Evolutionary conservation across 2,888 invertebrate species (phyloP).

Genomic region (Athalia rosae): DNA sequence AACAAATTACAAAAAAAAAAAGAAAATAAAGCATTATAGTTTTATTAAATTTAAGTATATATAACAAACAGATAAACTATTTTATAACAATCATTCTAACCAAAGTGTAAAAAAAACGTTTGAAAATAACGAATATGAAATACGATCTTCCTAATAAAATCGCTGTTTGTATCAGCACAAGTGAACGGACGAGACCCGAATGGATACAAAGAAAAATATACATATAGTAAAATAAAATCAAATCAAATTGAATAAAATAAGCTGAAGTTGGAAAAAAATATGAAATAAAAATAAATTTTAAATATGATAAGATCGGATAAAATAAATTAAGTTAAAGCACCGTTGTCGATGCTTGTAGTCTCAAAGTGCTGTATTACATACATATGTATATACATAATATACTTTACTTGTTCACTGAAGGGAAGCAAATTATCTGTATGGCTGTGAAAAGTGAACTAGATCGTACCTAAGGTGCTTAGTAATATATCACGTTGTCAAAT

Average conservation of each 20-base stretch:
- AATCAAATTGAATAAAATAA: neutral
- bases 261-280: neutral
- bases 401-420: conserved; percentile 70
- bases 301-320: neutral
- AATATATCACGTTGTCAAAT: conserved; percentile 69
- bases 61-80: conserved; percentile 23
- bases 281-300: conserved; percentile 6
- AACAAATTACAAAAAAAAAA: conserved; percentile 23
- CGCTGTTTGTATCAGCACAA: conserved; percentile 48
- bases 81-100: conserved; percentile 60
- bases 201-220: neutral
- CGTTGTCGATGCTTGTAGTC: conserved; percentile 33
- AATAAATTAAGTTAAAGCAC: neutral
- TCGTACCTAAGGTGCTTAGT: conserved; percentile 73
- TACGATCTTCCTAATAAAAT: conserved; percentile 35
- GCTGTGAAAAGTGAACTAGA: conserved; percentile 74
- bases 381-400: conserved; percentile 52
- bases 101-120: conserved; percentile 61
- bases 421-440: conserved; percentile 73
- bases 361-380: conserved; percentile 42
- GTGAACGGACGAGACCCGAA: conserved; percentile 50
- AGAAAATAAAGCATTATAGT: conserved; percentile 5
- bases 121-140: conserved; percentile 50
- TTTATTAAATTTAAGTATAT: conserved; percentile 42
- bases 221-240: neutral